These are phyloP conservation scores for Meliscaeva auricollis DNA, from an alignment of 2,888 invertebrate species.

Conservation along the genomic window DNA sequence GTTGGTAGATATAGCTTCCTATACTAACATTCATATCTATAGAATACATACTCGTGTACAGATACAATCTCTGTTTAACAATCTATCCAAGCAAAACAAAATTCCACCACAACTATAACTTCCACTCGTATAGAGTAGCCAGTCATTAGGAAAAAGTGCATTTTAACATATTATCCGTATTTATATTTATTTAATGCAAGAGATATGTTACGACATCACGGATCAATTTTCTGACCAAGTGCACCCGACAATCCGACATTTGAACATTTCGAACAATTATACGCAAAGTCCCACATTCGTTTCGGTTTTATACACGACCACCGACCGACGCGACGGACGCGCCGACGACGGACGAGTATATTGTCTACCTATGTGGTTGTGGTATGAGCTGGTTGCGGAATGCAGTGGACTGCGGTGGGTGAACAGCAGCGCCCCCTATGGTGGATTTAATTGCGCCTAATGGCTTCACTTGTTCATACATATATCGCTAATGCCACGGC, in stretches of 20 bases:
- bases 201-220: constrained; percentile 69
- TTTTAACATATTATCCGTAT: constrained; percentile 65
- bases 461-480: constrained; percentile 70
- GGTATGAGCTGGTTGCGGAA: background rate
- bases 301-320: background rate
- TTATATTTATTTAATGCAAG: constrained; percentile 67
- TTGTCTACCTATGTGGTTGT: background rate
- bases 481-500: constrained; percentile 13
- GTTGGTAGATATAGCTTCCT: background rate
- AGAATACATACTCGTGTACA: background rate
- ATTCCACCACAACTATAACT: constrained; percentile 44
- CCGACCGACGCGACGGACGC: too few species aligned
- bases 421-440: constrained; percentile 26
- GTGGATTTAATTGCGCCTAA: constrained; percentile 71
- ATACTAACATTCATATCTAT: too few species aligned
- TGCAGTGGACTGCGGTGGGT: background rate
- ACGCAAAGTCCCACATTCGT: constrained; percentile 20
- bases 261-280: constrained; percentile 13
- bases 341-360: too few species aligned
- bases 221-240: constrained; percentile 75
- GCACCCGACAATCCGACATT: constrained; percentile 60
- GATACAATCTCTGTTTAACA: constrained; percentile 43
- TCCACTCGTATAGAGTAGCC: background rate
- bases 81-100: constrained; percentile 65
- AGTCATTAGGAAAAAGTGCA: constrained; percentile 74